Base-by-base conservation (phyloP, 2,113 vertebrate genomes). In the Sceloporus undulatus region DNA sequence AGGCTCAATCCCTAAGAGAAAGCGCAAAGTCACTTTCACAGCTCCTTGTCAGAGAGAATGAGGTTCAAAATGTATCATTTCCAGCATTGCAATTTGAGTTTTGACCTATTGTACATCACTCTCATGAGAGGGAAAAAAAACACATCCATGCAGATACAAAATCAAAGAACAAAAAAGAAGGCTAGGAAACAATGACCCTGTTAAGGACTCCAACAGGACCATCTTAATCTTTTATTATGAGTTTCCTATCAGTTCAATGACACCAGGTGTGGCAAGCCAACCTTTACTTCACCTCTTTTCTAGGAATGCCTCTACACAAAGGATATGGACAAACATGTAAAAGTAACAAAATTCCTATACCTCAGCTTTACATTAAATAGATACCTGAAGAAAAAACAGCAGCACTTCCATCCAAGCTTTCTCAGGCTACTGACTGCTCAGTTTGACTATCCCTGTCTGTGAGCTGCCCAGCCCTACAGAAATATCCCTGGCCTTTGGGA, bases 71-170 rank as follows among this genome's bases (percentile, higher is more conserved):
- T 13, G 34, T 77, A 65, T 65, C 13, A 10, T 87, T 81, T 79
- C 48, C 21, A 59, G 83, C 21, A 48, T 38, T 56, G 34, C 21
- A 85, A 75, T 85, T 85, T 85, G 71, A 87, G n/a, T 19, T 82
- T 82, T 87, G 54, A 48, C 71, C 14, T 74, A 75, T 10, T 82
- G 27, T 8, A 27, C 25, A 74, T 81, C 16, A 42, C 13, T 18
- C 80, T n/a, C 16, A 42, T 56, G 34, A 71, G n/a, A 59, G 66
- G 34, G 34, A 34, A 34, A 80, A 56, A 56, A 11, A 73, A 87
- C 80, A 42, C 18, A 42, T 10, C 11, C 4, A 86, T 1, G 16
- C 65, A 25, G 3, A 73, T 56, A 27, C 73, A 40, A 75, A 75
- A 23, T 16, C 54, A 85, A 42, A 65, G 52, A 16, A 14, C 62